Evolutionary conservation across 2,113 vertebrate genomes (phyloP).

Genomic region (Epinephelus moara): DNA sequence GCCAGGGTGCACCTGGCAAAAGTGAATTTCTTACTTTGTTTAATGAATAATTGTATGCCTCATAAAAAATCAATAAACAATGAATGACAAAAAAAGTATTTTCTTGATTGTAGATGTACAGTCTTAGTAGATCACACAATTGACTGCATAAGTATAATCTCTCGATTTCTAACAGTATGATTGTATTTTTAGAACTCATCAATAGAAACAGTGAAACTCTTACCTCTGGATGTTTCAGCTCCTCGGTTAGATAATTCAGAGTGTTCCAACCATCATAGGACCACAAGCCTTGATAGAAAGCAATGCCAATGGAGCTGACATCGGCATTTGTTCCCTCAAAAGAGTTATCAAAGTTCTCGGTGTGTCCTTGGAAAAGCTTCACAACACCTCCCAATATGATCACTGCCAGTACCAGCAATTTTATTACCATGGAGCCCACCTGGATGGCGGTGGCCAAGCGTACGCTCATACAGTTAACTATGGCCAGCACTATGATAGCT

Average conservation of each 20-base stretch:
- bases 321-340: slow-evolving; percentile 83
- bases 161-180: not conserved
- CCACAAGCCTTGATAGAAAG: slow-evolving; percentile 91
- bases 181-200: not conserved
- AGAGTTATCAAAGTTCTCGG: slow-evolving; percentile 76
- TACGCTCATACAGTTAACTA: slow-evolving; percentile 87
- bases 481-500: slow-evolving; percentile 81
- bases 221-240: slow-evolving; percentile 88
- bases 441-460: slow-evolving; percentile 80
- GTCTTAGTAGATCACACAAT: not conserved
- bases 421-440: slow-evolving; percentile 81
- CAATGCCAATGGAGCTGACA: slow-evolving; percentile 79
- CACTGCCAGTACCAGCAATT: slow-evolving; percentile 82
- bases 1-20: too few relatives aligned
- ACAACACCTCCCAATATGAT: slow-evolving; percentile 83
- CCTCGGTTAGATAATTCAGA: slow-evolving; percentile 88
- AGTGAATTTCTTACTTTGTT: too few relatives aligned
- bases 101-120: not conserved
- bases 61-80: not conserved
- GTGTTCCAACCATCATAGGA: slow-evolving; percentile 91
- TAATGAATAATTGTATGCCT: too few relatives aligned
- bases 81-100: not conserved
- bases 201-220: slow-evolving; percentile 24
- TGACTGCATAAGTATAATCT: not conserved
- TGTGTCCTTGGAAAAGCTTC: slow-evolving; percentile 80